Evolutionary conservation across 2,113 vertebrate species (phyloP), one percentile per base, ranked within the genome.

Genomic region (Pteruthius melanotis): DNA sequence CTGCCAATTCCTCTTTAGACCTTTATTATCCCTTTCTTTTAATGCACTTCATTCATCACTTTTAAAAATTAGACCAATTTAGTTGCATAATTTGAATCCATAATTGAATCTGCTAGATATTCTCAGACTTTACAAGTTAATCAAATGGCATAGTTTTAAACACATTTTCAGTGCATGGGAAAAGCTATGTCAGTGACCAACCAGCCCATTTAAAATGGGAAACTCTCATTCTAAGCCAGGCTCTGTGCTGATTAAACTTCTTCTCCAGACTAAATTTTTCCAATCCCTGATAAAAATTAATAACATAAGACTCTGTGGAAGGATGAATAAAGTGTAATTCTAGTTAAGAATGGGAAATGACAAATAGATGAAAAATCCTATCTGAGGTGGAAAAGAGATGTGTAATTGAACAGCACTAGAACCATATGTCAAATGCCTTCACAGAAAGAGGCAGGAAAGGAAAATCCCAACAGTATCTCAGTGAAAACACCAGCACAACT

Each of bases 21-120:
- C 76, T 89, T 83, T 94, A 94, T 87, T 92, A 94, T 94, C 75
- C 52, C 64, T 92, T 96, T 95, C 65, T 95, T 94, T 77, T 94
- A 89, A 96, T 66, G 92, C 69, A 87, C 75, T 97, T 96, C 97
- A 98, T 98, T 98, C 90, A 97, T 98, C 97, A 97, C 83, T 97
- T 98, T 97, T 96, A 97, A 97, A 97, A 98, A 98, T 97, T 97
- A 97, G 95, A 93, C 87, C 97, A 97, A 97, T 98, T 98, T 97
- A 95, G 93, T 96, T 96, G 95, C 89, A 92, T 98, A 97, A 98
- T 98, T 98, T 98, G 91, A 97, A 97, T 97, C 91, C 91, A 95
- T 98, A 98, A 98, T 98, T 98, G 97, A 97, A 98, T 98, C 97
- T 98, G 81, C 97, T 96, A 97, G 92, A 93, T 96, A 90, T 92